phyloP scores from a whole-genome alignment of 2,888 invertebrate species.

The Carterocephalus palaemon region DNA sequence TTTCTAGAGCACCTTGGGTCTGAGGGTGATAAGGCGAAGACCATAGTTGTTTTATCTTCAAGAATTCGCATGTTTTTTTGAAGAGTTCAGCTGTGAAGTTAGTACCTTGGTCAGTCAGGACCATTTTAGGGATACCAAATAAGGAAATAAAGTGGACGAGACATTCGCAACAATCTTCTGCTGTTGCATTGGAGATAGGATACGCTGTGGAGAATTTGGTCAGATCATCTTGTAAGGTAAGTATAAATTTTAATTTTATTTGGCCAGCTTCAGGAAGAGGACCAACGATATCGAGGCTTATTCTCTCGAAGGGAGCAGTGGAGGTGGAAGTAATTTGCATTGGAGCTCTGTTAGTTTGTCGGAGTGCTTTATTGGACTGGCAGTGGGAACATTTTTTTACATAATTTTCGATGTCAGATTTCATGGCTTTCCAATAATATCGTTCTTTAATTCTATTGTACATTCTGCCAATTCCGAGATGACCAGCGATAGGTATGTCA shows the following conservation, averaged over 20 bases:
- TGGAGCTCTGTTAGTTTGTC: slow-evolving; percentile 18
- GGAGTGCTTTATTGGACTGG: slow-evolving; percentile 22
- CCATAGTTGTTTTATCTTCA: slow-evolving; percentile 27
- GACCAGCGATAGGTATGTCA: slow-evolving; percentile 26
- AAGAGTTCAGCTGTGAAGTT: slow-evolving; percentile 19
- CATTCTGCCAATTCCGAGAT: slow-evolving; percentile 19
- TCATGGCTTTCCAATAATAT: slow-evolving; percentile 22
- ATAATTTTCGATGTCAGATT: slow-evolving; percentile 23
- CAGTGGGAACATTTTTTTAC: slow-evolving; percentile 23
- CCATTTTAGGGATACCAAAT: slow-evolving; percentile 32
- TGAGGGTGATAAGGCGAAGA: slow-evolving; percentile 26
- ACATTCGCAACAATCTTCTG: slow-evolving; percentile 29
- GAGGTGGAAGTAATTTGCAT: slow-evolving; percentile 24
- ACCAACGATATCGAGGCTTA: slow-evolving; percentile 23
- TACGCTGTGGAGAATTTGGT: slow-evolving; percentile 29
- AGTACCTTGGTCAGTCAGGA: slow-evolving; percentile 32
- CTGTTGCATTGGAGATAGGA: slow-evolving; percentile 26
- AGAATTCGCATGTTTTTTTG: slow-evolving; percentile 17
- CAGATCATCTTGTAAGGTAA: slow-evolving; percentile 29
- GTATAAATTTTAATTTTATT: slow-evolving; percentile 27
- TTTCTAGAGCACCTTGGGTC: slow-evolving; percentile 33
- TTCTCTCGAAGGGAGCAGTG: slow-evolving; percentile 22
- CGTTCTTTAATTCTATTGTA: slow-evolving; percentile 11
- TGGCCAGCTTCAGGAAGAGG: slow-evolving; percentile 17
- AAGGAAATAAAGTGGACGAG: slow-evolving; percentile 31